Evolutionary conservation across 2,797 vertebrate genomes (phyloP), one percentile per base, ranked within the genome.

Genomic region (Poeciliopsis paucimaculata): DNA sequence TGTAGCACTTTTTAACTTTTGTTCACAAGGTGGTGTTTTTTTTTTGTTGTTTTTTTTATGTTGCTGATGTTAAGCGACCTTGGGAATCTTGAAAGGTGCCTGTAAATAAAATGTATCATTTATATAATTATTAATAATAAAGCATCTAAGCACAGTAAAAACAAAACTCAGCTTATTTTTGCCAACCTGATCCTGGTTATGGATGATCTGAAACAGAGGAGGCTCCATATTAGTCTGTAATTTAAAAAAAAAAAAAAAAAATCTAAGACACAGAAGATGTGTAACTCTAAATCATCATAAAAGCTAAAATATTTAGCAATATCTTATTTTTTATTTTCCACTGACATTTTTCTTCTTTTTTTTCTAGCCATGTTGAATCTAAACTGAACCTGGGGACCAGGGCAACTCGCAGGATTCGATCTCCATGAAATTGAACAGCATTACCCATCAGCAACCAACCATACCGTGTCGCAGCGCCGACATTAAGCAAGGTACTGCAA

Each of bases 391-490:
- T 15, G 47, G 23, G n/a, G 5, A 20, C 26, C 41, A 3, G 12
- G 45, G 72, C 4, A 26, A 8, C 2, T 13, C 46, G 26, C 8
- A 31, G 43, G 23, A 60, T 12, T 80, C 53, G 39, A 45, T 28
- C 80, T 72, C 49, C 55, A 51, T 85, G 36, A 73, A 72, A 78
- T 81, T 77, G 46, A 72, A n/a, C 57, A 20, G 57, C 53, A 72
- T 85, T 53, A 47, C 13, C 74, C 34, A 64, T 84, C 77, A 82
- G 70, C 71, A 68, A 20, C 73, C 71, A 46, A 57, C 72, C 72
- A n/a, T 11, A 43, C n/a, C n/a, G 4, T n/a, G 20, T 66, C 64
- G 80, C 47, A 4, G 34, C 47, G 12, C 45, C 74, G 66, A 79
- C 23, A 47, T 70, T 77, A 39, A 20, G 60, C 11, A 28, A 53